Percentiles rank a stretch among this genome's conserved stretches.
Evolutionary conservation across 53 echinoderm and acorn worm genomes (phyloP).

Genomic region (Henricia sp.): DNA sequence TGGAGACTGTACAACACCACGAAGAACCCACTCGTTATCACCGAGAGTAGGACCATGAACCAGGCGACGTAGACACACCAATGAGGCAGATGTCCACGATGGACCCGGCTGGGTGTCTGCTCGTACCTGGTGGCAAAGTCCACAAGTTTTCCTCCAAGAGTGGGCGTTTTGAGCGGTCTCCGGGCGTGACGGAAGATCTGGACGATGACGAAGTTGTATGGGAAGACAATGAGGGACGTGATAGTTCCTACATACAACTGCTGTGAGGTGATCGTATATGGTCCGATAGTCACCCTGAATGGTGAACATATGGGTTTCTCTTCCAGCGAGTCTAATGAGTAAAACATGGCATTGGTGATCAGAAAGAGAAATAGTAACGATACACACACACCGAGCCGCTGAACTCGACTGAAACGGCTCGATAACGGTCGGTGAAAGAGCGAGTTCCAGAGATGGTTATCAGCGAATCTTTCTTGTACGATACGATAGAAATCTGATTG

Average conservation of each 20-base stretch:
- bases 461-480: conserved; percentile 63
- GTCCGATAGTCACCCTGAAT: not conserved
- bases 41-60: conserved; percentile 33
- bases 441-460: conserved; percentile 76
- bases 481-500: conserved; percentile 55
- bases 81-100: conserved; percentile 57
- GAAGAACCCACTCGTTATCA: conserved; percentile 61
- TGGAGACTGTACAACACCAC: conserved; percentile 63
- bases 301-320: conserved; percentile 2
- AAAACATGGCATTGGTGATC: conserved; percentile 75
- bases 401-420: conserved; percentile 66
- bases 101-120: conserved; percentile 4
- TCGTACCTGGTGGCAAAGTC: not conserved
- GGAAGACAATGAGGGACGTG: conserved; percentile 66
- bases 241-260: conserved; percentile 49
- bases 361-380: conserved; percentile 63
- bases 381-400: conserved; percentile 64
- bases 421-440: conserved; percentile 61
- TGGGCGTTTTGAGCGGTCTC: not conserved
- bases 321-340: conserved; percentile 6
- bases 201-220: conserved; percentile 67
- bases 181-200: conserved; percentile 67
- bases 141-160: not conserved
- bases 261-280: conserved; percentile 18
- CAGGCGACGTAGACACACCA: conserved; percentile 67